Percentiles rank a stretch among this genome's conserved stretches.
phyloP scores from a whole-genome alignment of 2,888 invertebrate species.

The Eilema caniola region DNA sequence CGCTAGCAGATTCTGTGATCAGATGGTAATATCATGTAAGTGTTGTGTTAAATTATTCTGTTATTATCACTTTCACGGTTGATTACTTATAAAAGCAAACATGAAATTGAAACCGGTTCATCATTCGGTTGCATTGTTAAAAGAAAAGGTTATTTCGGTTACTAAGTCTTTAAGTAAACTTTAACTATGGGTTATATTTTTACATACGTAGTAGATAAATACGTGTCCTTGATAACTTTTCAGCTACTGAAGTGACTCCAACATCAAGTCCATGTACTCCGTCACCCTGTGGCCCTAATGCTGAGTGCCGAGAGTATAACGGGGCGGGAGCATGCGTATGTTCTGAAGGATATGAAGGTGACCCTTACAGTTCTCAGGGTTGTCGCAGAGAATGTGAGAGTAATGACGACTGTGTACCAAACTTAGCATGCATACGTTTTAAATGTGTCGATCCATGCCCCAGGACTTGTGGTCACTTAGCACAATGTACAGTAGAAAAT shows the following conservation, averaged over 20 bases:
- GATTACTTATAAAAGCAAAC: background rate
- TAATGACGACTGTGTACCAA: slow-evolving; percentile 91
- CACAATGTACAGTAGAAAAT: slow-evolving; percentile 92
- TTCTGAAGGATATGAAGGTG: slow-evolving; percentile 92
- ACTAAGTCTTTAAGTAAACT: background rate
- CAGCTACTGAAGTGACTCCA: slow-evolving; percentile 88
- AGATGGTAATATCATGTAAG: slow-evolving; percentile 82
- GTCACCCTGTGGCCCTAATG: slow-evolving; percentile 94
- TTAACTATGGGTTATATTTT: background rate
- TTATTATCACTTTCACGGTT: background rate
- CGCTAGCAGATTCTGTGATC: slow-evolving; percentile 89
- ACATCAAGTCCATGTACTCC: slow-evolving; percentile 92
- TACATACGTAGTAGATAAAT: no score
- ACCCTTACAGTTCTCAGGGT: slow-evolving; percentile 91
- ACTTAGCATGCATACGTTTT: slow-evolving; percentile 92
- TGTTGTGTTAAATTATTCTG: slow-evolving; percentile 35
- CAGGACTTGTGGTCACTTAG: slow-evolving; percentile 93
- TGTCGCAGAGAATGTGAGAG: slow-evolving; percentile 93
- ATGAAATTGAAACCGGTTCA: background rate
- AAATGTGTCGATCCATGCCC: slow-evolving; percentile 95
- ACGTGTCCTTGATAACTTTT: slow-evolving; percentile 37
- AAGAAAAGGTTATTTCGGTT: no score
- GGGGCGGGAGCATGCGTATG: slow-evolving; percentile 95
- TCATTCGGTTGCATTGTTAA: no score
- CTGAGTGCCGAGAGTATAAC: slow-evolving; percentile 93